A percentile compares a stretch with the other conserved stretches of the same genome.
Evolutionary conservation across 2,113 vertebrate species (phyloP).

Genomic region (Lophochroa leadbeateri): DNA sequence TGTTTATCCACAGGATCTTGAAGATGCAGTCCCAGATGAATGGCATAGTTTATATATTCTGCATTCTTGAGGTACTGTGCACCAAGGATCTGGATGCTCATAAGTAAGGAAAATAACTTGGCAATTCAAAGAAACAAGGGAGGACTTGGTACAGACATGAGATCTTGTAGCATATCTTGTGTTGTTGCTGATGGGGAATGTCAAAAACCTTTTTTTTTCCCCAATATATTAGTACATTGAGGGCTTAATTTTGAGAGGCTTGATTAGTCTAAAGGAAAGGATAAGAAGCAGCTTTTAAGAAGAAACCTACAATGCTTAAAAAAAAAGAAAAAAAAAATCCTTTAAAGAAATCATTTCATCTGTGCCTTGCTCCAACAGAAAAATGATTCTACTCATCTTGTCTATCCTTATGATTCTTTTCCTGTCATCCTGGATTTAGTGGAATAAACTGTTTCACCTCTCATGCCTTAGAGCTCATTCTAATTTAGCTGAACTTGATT

Average conservation of each 20-base stretch:
- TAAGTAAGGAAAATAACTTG: not conserved
- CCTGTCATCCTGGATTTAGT: conserved; percentile 36
- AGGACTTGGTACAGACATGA: not conserved
- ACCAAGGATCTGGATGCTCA: not conserved
- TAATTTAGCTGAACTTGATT: conserved; percentile 47
- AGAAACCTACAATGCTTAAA: not conserved
- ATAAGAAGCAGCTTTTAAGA: not conserved
- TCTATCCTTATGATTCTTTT: conserved; percentile 22
- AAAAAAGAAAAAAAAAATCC: not conserved
- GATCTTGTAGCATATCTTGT: not conserved
- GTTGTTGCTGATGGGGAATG: not conserved
- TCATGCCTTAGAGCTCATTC: conserved; percentile 13
- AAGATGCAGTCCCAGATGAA: not conserved
- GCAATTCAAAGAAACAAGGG: not conserved
- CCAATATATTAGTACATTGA: not conserved
- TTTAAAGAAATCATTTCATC: conserved; percentile 4
- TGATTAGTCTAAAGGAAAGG: not conserved
- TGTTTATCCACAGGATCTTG: not conserved
- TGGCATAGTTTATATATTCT: not conserved
- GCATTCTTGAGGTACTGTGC: not conserved
- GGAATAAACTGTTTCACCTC: conserved; percentile 38
- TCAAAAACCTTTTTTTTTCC: not conserved
- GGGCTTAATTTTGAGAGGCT: not conserved
- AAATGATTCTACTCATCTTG: conserved; percentile 22
- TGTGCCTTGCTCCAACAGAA: not conserved